Percentiles rank a stretch among this genome's conserved stretches.
These are phyloP conservation scores for Fundulus diaphanus DNA, from an alignment of 2,797 vertebrate genomes.

Conservation along the genomic window DNA sequence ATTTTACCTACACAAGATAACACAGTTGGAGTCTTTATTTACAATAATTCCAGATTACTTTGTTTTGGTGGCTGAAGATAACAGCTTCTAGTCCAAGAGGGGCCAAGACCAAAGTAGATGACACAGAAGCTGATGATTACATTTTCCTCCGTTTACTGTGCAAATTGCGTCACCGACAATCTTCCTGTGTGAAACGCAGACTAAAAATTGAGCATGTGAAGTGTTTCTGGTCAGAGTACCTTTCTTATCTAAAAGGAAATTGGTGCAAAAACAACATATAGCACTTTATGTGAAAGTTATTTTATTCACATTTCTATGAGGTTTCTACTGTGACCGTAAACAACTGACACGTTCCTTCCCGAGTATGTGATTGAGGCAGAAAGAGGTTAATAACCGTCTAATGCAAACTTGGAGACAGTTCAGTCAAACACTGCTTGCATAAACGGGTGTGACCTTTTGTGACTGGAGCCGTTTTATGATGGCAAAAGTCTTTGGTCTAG, in stretches of 20 bases:
- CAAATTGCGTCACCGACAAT: not conserved
- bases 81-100: not conserved
- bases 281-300: too few species aligned
- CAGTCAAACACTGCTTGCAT: not conserved
- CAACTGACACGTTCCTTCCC: too few species aligned
- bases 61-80: not conserved
- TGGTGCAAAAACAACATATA: not conserved
- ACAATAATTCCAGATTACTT: not conserved
- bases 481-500: too few species aligned
- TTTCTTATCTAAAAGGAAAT: not conserved
- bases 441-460: not conserved
- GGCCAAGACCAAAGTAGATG: not conserved
- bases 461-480: not conserved
- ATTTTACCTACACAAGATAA: not conserved
- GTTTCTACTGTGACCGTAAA: not conserved
- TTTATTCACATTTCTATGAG: not conserved
- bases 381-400: not conserved
- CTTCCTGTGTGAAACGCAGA: not conserved
- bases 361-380: not conserved
- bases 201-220: not conserved
- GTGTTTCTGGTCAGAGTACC: not conserved
- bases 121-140: not conserved
- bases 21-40: not conserved
- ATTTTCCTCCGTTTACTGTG: not conserved
- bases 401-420: not conserved